Evolutionary conservation across 2,113 vertebrate genomes (phyloP).

Genomic region (Bothrops jararaca): DNA sequence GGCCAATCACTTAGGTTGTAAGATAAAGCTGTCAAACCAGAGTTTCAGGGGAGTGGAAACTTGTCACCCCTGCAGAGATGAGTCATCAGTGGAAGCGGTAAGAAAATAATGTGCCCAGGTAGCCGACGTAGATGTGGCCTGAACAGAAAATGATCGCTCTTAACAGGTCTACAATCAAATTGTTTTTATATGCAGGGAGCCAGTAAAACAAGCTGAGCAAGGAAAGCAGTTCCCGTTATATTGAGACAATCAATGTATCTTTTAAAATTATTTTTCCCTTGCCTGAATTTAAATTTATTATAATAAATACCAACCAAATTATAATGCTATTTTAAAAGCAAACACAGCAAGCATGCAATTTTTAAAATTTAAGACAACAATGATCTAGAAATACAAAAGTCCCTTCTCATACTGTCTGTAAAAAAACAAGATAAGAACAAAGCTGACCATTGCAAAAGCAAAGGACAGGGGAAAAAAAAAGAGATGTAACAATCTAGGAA

Average conservation of each 20-base stretch:
- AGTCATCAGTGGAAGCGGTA: background rate
- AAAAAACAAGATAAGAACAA: background rate
- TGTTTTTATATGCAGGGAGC: conserved; percentile 12
- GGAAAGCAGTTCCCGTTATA: background rate
- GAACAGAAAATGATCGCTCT: conserved; percentile 24
- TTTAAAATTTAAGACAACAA: background rate
- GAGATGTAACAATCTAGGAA: background rate
- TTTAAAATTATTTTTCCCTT: background rate
- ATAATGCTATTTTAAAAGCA: background rate
- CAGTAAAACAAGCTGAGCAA: conserved; percentile 6
- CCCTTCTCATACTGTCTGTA: background rate
- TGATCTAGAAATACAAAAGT: background rate
- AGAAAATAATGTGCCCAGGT: conserved; percentile 14
- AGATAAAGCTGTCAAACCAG: conserved; percentile 13
- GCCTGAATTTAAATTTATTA: background rate
- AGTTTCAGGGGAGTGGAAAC: conserved; percentile 10
- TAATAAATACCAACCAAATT: background rate
- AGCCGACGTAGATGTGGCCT: conserved; percentile 11
- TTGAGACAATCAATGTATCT: background rate
- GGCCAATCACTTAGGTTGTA: conserved; percentile 6
- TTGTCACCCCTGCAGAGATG: conserved; percentile 1
- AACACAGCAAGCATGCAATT: background rate
- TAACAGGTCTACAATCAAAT: conserved; percentile 22
- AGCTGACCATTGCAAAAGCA: background rate
- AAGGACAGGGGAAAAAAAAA: background rate